Percentiles rank a stretch among this genome's conserved stretches.
These are phyloP conservation scores for Epinephelus coioides DNA, from an alignment of 2,797 vertebrate species.

Conservation along the genomic window DNA sequence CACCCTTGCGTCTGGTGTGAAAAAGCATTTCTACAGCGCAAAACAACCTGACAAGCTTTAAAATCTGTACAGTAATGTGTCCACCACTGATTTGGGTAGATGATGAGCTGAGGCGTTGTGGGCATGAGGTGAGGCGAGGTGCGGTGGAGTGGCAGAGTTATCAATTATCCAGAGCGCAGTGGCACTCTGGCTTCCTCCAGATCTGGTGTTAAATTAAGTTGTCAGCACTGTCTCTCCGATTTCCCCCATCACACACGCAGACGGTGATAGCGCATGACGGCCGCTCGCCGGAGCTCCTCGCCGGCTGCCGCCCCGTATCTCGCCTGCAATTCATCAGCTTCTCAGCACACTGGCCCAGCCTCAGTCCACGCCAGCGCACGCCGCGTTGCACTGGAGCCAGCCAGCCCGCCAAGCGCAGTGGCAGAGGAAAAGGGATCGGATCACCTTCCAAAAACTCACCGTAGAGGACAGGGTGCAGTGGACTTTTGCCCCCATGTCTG, in stretches of 20 bases:
- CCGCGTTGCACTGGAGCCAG: slow-evolving; percentile 76
- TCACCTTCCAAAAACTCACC: slow-evolving; percentile 87
- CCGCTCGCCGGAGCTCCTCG: slow-evolving; percentile 86
- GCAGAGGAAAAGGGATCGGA: slow-evolving; percentile 75
- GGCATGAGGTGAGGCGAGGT: slow-evolving; percentile 67
- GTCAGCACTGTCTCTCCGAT: slow-evolving; percentile 89
- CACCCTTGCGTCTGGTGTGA: not conserved
- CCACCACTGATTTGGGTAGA: slow-evolving; percentile 47
- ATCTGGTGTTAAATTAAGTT: slow-evolving; percentile 89
- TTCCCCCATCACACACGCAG: slow-evolving; percentile 85
- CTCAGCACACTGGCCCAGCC: slow-evolving; percentile 74
- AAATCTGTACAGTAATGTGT: slow-evolving; percentile 48
- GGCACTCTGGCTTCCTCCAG: slow-evolving; percentile 86
- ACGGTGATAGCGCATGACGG: slow-evolving; percentile 88
- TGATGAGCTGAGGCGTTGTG: slow-evolving; percentile 56
- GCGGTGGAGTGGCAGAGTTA: slow-evolving; percentile 79
- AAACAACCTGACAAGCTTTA: slow-evolving; percentile 42
- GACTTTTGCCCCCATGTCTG: slow-evolving; percentile 71
- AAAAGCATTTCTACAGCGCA: slow-evolving; percentile 23
- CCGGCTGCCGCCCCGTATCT: slow-evolving; percentile 91
- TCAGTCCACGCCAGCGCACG: slow-evolving; percentile 77
- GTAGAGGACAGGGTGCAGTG: slow-evolving; percentile 79
- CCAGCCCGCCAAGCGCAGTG: slow-evolving; percentile 75
- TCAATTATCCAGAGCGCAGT: slow-evolving; percentile 88
- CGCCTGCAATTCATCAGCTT: slow-evolving; percentile 89